phyloP scores from a whole-genome alignment of 2,113 vertebrate species.

The Oxyura jamaicensis region DNA sequence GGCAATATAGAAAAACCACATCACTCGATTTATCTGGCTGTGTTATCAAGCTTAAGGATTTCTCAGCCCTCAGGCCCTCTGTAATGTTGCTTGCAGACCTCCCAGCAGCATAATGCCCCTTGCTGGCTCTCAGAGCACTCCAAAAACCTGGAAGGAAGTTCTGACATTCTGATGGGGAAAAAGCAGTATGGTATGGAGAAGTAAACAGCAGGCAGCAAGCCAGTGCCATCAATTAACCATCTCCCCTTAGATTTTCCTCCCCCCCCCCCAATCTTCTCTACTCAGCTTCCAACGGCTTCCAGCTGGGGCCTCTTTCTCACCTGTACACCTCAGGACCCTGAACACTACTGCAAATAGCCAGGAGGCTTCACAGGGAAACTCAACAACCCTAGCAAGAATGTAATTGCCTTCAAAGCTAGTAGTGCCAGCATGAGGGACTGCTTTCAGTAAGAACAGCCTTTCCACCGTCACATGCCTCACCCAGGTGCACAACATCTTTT shows the following conservation, averaged over 20 bases:
- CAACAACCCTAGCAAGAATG: neutral
- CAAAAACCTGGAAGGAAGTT: neutral
- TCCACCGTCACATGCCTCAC: neutral
- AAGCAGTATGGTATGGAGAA: neutral
- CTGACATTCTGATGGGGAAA: neutral
- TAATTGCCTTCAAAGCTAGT: conserved; percentile 28
- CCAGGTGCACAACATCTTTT: conserved; percentile 47
- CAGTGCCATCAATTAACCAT: neutral
- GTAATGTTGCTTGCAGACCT: neutral
- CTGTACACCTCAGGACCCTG: neutral
- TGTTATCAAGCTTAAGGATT: neutral
- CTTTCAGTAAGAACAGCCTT: neutral
- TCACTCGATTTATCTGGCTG: neutral
- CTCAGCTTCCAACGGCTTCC: neutral
- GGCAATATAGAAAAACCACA: neutral
- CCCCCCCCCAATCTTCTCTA: neutral
- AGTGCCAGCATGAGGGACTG: neutral
- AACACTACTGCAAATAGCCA: conserved; percentile 9
- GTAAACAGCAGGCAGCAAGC: neutral
- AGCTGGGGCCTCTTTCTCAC: neutral
- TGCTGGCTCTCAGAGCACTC: neutral
- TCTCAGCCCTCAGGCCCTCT: neutral
- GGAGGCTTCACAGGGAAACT: neutral
- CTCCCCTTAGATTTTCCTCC: neutral
- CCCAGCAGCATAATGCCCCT: neutral